Conservation (phyloP, 2,113 vertebrate species). For the Anser cygnoides region DNA sequence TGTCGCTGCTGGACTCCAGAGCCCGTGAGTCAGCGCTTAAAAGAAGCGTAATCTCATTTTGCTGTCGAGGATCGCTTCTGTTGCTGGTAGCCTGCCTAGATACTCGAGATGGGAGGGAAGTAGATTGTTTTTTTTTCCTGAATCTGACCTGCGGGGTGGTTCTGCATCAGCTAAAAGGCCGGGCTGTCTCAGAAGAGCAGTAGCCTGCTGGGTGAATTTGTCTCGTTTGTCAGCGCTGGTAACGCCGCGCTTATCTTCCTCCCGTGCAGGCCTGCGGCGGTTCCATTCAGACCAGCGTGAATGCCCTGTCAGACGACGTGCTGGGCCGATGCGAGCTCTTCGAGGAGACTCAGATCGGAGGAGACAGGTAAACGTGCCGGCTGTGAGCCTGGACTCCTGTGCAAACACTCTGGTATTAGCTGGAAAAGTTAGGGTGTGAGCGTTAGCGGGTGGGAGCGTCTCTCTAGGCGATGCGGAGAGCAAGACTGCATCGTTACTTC, state of each 20-base stretch:
- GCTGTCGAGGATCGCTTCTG: neutral
- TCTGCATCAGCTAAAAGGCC: neutral
- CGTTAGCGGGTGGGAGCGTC: neutral
- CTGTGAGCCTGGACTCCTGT: neutral
- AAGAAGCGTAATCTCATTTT: neutral
- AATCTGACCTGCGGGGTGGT: neutral
- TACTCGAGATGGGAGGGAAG: neutral
- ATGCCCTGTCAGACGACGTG: slow-evolving; percentile 83
- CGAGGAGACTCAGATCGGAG: slow-evolving; percentile 94
- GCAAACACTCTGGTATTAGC: fast-evolving
- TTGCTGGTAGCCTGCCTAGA: neutral
- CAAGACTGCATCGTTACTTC: neutral
- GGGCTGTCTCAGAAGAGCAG: neutral
- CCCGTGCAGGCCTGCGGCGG: slow-evolving; percentile 90
- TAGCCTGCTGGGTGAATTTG: neutral
- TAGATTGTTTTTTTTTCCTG: neutral
- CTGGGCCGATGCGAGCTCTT: slow-evolving; percentile 92
- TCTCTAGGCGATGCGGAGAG: neutral
- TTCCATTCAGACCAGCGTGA: slow-evolving; percentile 95
- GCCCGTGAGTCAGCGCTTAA: neutral
- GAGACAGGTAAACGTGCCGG: slow-evolving; percentile 84
- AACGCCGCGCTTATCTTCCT: fast-evolving
- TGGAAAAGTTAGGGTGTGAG: neutral
- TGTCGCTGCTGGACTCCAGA: neutral
- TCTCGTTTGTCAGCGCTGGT: neutral